Conservation (phyloP, 2,888 invertebrate species). For the Isoperla grammatica region DNA sequence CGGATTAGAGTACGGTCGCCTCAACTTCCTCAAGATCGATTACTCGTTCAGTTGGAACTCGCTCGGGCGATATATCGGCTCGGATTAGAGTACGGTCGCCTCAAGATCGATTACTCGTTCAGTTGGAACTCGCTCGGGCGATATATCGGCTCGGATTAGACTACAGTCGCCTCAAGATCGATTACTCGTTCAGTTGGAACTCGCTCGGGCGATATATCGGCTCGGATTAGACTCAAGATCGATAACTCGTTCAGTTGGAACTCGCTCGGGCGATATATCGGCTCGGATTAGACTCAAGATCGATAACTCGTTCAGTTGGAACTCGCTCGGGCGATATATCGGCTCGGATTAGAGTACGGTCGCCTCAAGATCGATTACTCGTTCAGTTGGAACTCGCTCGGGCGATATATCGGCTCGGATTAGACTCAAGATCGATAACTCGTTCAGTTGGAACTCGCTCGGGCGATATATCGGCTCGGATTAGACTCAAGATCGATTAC, state of each 20-base stretch:
- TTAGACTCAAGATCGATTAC: slow-evolving; percentile 71
- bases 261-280: slow-evolving; percentile 67
- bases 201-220: slow-evolving; percentile 67
- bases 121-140: slow-evolving; percentile 77
- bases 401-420: slow-evolving; percentile 56
- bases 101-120: slow-evolving; percentile 76
- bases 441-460: slow-evolving; percentile 74
- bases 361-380: slow-evolving; percentile 77
- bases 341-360: slow-evolving; percentile 49
- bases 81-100: slow-evolving; percentile 59
- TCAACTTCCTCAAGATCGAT: slow-evolving; percentile 72
- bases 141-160: slow-evolving; percentile 50
- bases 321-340: slow-evolving; percentile 70
- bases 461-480: slow-evolving; percentile 58
- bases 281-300: slow-evolving; percentile 55
- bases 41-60: slow-evolving; percentile 80
- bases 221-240: slow-evolving; percentile 55
- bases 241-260: slow-evolving; percentile 81
- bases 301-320: slow-evolving; percentile 79
- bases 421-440: slow-evolving; percentile 75
- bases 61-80: slow-evolving; percentile 62
- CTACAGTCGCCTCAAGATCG: slow-evolving; percentile 76
- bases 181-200: slow-evolving; percentile 78
- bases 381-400: slow-evolving; percentile 74
- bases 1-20: no score